Evolutionary conservation across 1,140 invertebrate species (phyloP), one percentile per base, ranked within the genome.

Genomic region (Paracyclopina nana): DNA sequence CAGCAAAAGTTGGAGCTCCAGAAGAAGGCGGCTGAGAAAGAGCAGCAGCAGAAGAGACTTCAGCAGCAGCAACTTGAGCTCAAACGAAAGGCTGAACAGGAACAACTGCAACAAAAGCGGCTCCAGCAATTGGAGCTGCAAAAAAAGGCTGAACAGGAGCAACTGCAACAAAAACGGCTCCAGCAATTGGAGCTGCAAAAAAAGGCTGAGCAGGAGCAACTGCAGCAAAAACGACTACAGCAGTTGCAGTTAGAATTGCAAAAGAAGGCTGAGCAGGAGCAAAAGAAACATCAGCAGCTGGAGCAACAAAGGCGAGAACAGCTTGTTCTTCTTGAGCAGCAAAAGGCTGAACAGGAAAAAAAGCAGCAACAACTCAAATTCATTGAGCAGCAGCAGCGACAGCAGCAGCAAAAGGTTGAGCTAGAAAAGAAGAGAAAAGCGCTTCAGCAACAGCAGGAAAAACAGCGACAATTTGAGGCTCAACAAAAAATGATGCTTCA

Each of bases 381-480:
- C n/a, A 38, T 38, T 31, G 14, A 9, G 20, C 44, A 46, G 16
- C 44, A 46, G 16, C 44, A 46, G 16, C 18, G 16, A 48, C 22
- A 48, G 45, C 45, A 48, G 25, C 20, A 48, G 25, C 45, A 48
- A n/a, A n/a, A n/a, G n/a, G n/a, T n/a, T n/a, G n/a, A n/a, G n/a
- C n/a, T n/a, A n/a, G n/a, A n/a, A n/a, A n/a, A n/a, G n/a, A n/a
- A n/a, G n/a, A n/a, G n/a, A n/a, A n/a, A n/a, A n/a, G n/a, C n/a
- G n/a, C n/a, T n/a, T n/a, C n/a, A n/a, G n/a, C n/a, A n/a, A n/a
- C n/a, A n/a, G n/a, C n/a, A n/a, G n/a, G n/a, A n/a, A n/a, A n/a
- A n/a, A n/a, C n/a, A n/a, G n/a, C n/a, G n/a, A n/a, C n/a, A n/a
- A n/a, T n/a, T n/a, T n/a, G 8, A 42, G 18, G 6, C 8, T 9